Evolutionary conservation across 53 echinoderm and acorn worm genomes (phyloP).

Genomic region (Temnopleurus reevesii): DNA sequence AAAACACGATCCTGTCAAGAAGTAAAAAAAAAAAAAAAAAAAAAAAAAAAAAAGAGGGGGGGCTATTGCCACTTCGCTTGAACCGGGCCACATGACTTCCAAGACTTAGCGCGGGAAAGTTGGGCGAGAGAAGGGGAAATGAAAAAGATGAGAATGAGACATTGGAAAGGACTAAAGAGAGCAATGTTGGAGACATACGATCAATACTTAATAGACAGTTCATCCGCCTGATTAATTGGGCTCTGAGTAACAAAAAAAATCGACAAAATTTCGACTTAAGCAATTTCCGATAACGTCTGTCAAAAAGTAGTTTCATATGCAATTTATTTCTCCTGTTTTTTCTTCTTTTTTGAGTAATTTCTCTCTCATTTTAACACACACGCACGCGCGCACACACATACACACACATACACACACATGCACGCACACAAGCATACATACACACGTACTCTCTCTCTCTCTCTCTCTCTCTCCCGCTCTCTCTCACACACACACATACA

Average conservation of each 20-base stretch:
- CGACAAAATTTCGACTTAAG: slow-evolving; percentile 13
- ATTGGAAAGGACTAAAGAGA: background rate
- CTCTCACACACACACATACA: too few species aligned
- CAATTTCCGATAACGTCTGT: slow-evolving; percentile 18
- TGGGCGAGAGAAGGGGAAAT: slow-evolving; percentile 19
- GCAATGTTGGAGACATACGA: slow-evolving; percentile 22
- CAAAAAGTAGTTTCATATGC: background rate
- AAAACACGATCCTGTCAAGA: too few species aligned
- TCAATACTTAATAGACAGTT: slow-evolving; percentile 35
- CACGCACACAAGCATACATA: background rate
- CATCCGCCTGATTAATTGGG: slow-evolving; percentile 46
- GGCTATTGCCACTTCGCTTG: too few species aligned
- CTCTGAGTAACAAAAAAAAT: slow-evolving; percentile 2
- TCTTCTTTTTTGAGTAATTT: background rate
- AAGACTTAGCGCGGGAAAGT: too few species aligned
- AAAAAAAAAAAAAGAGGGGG: too few species aligned
- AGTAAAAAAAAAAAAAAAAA: too few species aligned
- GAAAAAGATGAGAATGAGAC: background rate
- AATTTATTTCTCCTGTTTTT: background rate
- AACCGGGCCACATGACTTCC: too few species aligned
- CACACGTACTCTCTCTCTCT: background rate
- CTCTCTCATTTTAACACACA: background rate
- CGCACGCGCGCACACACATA: too few species aligned
- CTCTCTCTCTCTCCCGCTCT: background rate
- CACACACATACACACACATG: too few species aligned